Conservation (phyloP, 2,797 vertebrate genomes). For the Octomys mimax region DNA sequence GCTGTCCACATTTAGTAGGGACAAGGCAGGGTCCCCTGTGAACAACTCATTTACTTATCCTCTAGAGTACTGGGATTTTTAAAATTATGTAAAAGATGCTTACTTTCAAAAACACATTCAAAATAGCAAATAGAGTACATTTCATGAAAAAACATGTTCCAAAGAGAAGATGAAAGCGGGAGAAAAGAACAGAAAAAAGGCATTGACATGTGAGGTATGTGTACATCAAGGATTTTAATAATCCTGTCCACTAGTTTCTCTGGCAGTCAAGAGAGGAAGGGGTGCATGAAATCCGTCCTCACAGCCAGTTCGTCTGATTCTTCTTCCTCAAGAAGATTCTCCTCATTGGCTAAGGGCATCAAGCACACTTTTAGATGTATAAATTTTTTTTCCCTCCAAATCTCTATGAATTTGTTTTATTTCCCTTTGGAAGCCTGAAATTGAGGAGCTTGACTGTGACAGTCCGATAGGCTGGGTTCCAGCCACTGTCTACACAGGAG, state of each 20-base stretch:
- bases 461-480: not conserved
- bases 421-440: not conserved
- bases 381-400: not conserved
- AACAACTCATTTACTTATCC: not conserved
- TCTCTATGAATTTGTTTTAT: not conserved
- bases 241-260: not conserved
- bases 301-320: not conserved
- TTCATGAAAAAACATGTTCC: not conserved
- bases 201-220: not conserved
- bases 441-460: not conserved
- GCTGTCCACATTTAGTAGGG: not conserved
- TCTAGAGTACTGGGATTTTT: not conserved
- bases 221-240: too few species aligned
- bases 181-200: not conserved
- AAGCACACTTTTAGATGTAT: not conserved
- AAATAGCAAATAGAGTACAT: not conserved
- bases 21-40: not conserved
- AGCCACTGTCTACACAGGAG: not conserved
- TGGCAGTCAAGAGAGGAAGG: not conserved
- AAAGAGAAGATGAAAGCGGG: not conserved
- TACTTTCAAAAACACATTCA: not conserved
- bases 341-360: not conserved
- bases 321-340: not conserved
- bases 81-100: not conserved
- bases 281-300: not conserved